Percentiles rank a stretch among this genome's conserved stretches.
Conservation (phyloP, 1,140 invertebrate species). For the Hylaeus volcanicus region DNA sequence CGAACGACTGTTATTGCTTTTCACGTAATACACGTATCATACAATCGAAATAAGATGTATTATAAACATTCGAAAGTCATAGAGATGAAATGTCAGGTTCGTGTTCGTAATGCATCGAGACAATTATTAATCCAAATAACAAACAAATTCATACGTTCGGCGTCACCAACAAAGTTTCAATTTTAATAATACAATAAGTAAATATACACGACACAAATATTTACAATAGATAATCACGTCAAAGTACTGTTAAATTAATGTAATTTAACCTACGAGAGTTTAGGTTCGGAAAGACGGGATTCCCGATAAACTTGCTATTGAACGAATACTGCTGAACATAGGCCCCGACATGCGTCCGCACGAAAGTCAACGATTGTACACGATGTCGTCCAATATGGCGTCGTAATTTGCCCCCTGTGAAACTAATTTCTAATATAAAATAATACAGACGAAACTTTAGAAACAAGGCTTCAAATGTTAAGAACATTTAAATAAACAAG, state of each 20-base stretch:
- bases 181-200: slow-evolving; percentile 6
- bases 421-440: slow-evolving; percentile 15
- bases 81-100: neutral
- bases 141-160: neutral
- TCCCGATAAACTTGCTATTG: slow-evolving; percentile 36
- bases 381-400: slow-evolving; percentile 49
- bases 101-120: neutral
- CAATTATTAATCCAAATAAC: neutral
- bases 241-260: slow-evolving; percentile 5
- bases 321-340: slow-evolving; percentile 49
- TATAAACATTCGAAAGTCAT: neutral
- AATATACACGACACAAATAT: slow-evolving; percentile 10
- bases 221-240: neutral
- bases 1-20: slow-evolving; percentile 11
- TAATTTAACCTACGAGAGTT: neutral
- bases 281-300: slow-evolving; percentile 35
- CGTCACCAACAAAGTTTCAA: neutral
- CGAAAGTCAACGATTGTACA: slow-evolving; percentile 43
- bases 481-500: neutral
- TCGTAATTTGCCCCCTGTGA: neutral
- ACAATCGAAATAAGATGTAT: neutral
- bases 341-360: slow-evolving; percentile 49
- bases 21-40: neutral
- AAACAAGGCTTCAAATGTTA: neutral
- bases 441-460: neutral